phyloP scores from a whole-genome alignment of 2,888 invertebrate genomes.

The Sinhomidia bicolor region DNA sequence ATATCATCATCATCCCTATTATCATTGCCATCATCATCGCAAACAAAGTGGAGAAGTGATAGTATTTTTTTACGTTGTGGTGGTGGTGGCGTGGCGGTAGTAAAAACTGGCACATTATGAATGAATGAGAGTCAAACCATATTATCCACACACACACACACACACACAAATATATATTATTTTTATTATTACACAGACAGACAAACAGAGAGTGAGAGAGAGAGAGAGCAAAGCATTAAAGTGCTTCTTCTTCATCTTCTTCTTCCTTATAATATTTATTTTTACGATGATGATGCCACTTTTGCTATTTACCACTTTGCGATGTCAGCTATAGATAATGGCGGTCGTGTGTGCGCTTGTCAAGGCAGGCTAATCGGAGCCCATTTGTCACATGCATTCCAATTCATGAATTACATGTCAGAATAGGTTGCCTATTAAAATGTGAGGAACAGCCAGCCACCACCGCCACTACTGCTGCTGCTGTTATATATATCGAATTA shows the following conservation, averaged over 20 bases:
- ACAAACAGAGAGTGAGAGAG: too few relatives aligned
- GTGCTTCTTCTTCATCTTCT: too few relatives aligned
- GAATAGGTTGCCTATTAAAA: conserved; percentile 18
- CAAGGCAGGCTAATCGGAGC: conserved; percentile 79
- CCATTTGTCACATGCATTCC: conserved; percentile 78
- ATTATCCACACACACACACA: conserved; percentile 12
- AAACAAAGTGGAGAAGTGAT: conserved; percentile 49
- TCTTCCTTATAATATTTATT: neutral
- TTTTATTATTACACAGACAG: too few relatives aligned
- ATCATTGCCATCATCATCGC: conserved; percentile 4
- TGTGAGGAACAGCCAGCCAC: conserved; percentile 23
- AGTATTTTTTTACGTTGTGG: too few relatives aligned
- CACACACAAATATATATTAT: neutral
- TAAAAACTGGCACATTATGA: conserved; percentile 68
- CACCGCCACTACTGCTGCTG: neutral
- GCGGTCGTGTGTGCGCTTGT: conserved; percentile 76
- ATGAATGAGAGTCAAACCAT: conserved; percentile 49
- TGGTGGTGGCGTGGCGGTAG: conserved; percentile 13
- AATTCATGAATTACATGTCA: conserved; percentile 42
- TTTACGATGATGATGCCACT: conserved; percentile 29
- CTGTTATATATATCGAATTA: neutral
- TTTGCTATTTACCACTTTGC: conserved; percentile 42
- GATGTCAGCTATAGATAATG: conserved; percentile 69
- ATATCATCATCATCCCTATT: conserved; percentile 1
- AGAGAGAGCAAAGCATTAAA: neutral